Evolutionary conservation across 2,113 vertebrate genomes (phyloP).

Genomic region (Sylvia atricapilla): DNA sequence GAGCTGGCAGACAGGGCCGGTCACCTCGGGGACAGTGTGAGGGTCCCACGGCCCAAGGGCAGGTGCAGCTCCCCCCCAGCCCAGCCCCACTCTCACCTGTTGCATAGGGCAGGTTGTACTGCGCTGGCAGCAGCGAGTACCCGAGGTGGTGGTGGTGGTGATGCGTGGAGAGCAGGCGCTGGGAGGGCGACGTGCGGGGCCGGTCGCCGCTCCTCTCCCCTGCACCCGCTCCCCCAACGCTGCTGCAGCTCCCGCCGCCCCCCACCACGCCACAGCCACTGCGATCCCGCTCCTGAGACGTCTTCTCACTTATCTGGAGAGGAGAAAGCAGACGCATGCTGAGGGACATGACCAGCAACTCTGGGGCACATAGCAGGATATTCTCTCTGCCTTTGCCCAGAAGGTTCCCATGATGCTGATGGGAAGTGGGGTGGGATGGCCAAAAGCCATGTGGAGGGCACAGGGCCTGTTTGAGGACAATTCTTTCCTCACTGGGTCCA

Average conservation of each 20-base stretch:
- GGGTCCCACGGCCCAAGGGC: rapidly evolving
- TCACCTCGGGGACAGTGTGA: rapidly evolving
- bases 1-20: rapidly evolving
- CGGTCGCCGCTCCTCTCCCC: conserved; percentile 84
- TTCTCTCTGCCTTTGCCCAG: background rate
- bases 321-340: conserved; percentile 4
- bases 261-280: conserved; percentile 79
- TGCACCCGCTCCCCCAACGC: conserved; percentile 58
- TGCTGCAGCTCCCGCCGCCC: conserved; percentile 75
- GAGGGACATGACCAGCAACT: background rate
- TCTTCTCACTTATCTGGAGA: conserved; percentile 79
- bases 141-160: conserved; percentile 97
- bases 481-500: background rate
- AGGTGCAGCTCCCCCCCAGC: too few species aligned
- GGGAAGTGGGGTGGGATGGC: background rate
- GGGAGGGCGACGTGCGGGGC: conserved; percentile 94
- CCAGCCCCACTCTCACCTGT: conserved; percentile 79
- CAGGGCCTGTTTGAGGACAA: background rate
- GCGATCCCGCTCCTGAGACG: conserved; percentile 88
- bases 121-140: conserved; percentile 91
- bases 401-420: rapidly evolving
- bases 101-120: conserved; percentile 94
- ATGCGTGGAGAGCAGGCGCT: conserved; percentile 93
- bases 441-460: background rate
- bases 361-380: rapidly evolving